A percentile compares a stretch with the other conserved stretches of the same genome.
phyloP scores from a whole-genome alignment of 1,140 invertebrate species.

The Brachionus asplanchnoidis region DNA sequence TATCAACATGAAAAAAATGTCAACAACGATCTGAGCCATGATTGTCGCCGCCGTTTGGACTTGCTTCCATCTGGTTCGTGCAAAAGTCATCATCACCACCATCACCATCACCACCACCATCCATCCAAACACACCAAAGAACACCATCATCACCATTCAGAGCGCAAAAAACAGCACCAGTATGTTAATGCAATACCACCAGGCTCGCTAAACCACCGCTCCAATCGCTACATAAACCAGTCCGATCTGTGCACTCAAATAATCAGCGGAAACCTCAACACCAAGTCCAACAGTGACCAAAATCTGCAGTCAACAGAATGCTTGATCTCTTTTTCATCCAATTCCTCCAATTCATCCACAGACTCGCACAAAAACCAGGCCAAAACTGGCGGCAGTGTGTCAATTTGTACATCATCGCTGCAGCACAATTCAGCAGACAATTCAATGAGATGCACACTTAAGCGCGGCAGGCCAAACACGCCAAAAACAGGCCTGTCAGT shows the following conservation, averaged over 20 bases:
- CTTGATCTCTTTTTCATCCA: constrained; percentile 4
- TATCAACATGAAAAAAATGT: constrained; percentile 15
- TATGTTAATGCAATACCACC: constrained; percentile 28
- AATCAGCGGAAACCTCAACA: constrained; percentile 22
- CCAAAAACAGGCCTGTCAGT: constrained; percentile 37
- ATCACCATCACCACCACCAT: constrained; percentile 29
- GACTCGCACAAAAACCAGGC: not conserved
- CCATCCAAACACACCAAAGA: constrained; percentile 3
- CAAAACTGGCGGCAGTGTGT: not conserved
- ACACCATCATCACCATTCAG: constrained; percentile 21
- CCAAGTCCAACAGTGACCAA: not conserved
- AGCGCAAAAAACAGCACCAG: constrained; percentile 26
- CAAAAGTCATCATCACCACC: constrained; percentile 7
- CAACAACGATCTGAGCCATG: not conserved
- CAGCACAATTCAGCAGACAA: constrained; percentile 14
- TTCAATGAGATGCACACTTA: constrained; percentile 25
- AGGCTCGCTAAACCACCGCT: not conserved
- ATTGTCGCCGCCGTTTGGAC: not conserved
- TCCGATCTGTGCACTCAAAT: constrained; percentile 35
- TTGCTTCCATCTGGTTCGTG: not conserved
- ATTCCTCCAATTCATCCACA: not conserved
- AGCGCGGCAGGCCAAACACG: constrained; percentile 21
- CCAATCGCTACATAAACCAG: constrained; percentile 20
- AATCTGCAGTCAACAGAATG: not conserved
- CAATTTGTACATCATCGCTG: not conserved